Conservation (phyloP, 2,888 invertebrate species). For the Clepsis dumicolana region DNA sequence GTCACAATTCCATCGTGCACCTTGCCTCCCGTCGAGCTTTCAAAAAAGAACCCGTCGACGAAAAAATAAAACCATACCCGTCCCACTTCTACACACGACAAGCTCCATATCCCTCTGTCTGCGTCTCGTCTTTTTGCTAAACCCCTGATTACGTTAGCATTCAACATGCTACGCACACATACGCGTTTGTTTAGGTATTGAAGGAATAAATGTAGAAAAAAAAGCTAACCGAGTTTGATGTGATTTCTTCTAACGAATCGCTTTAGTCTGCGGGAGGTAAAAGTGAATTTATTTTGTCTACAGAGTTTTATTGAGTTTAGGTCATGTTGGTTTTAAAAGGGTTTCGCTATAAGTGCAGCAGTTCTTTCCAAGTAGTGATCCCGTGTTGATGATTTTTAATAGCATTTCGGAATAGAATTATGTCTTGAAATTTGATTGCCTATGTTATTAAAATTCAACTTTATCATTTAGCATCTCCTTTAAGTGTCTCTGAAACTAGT, state of each 20-base stretch:
- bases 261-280: slow-evolving; percentile 25
- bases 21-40: slow-evolving; percentile 82
- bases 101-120: slow-evolving; percentile 55
- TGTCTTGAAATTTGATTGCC: too few species aligned
- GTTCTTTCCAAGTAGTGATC: too few species aligned
- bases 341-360: not conserved
- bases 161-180: slow-evolving; percentile 70
- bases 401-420: too few species aligned
- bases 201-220: slow-evolving; percentile 51
- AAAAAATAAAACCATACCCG: slow-evolving; percentile 61
- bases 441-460: too few species aligned
- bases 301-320: slow-evolving; percentile 28
- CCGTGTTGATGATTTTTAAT: too few species aligned
- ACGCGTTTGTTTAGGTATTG: slow-evolving; percentile 59
- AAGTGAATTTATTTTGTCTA: slow-evolving; percentile 32
- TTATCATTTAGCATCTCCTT: too few species aligned
- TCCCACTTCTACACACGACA: slow-evolving; percentile 56
- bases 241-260: slow-evolving; percentile 41
- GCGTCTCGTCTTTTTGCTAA: slow-evolving; percentile 77
- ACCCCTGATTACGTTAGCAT: slow-evolving; percentile 72
- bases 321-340: not conserved
- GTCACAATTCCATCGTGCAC: slow-evolving; percentile 79
- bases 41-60: slow-evolving; percentile 71
- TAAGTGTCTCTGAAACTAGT: too few species aligned
- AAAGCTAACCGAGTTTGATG: slow-evolving; percentile 36